Percentiles rank a stretch among this genome's conserved stretches.
phyloP scores from a whole-genome alignment of 2,113 vertebrate species.

The Pteropus alecto region DNA sequence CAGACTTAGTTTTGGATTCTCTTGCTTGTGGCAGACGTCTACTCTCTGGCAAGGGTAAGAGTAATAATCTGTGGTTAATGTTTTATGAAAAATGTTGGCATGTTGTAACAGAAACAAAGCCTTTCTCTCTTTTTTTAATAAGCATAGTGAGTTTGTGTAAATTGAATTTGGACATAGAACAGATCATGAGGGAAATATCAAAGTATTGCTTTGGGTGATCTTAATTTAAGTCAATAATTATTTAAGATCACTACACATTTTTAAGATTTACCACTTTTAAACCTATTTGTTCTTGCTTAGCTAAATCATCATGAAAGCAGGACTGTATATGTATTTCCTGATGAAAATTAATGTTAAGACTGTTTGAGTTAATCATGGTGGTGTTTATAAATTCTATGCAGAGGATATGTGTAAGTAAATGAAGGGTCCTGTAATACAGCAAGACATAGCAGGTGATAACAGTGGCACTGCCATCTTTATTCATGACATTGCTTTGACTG shows the following conservation, averaged over 20 bases:
- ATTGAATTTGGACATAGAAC: conserved; percentile 31
- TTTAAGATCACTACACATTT: background rate
- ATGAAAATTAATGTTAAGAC: background rate
- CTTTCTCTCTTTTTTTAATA: background rate
- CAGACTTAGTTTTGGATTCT: conserved; percentile 54
- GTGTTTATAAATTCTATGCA: background rate
- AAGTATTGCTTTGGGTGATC: background rate
- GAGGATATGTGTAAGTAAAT: background rate
- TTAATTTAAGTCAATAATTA: conserved; percentile 9
- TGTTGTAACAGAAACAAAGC: background rate
- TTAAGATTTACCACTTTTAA: background rate
- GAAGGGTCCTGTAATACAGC: background rate
- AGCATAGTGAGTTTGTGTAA: background rate
- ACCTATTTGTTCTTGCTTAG: background rate
- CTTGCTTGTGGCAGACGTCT: conserved; percentile 36
- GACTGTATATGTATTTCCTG: background rate
- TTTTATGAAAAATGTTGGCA: conserved; percentile 52
- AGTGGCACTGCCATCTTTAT: fast-evolving
- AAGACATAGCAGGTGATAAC: background rate
- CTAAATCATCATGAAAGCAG: background rate
- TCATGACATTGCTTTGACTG: background rate
- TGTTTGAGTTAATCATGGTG: background rate
- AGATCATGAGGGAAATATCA: background rate
- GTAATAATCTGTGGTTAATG: conserved; percentile 60
- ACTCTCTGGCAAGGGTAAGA: conserved; percentile 54